Base-by-base conservation (phyloP, 1,140 invertebrate species). In the Drosophila subobscura region DNA sequence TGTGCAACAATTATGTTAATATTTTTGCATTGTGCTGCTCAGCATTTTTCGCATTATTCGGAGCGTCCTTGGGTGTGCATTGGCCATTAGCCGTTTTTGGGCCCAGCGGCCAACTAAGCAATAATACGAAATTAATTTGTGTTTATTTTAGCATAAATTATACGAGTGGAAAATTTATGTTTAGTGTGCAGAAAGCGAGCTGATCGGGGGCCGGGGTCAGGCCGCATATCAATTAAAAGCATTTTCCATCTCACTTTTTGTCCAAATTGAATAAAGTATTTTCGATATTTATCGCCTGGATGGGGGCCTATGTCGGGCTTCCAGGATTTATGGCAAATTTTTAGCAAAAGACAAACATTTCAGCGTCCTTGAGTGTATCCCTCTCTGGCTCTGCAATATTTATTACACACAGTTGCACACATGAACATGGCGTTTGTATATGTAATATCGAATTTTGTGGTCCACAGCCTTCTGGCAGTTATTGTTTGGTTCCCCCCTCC, bases 101-200 rank as follows among this genome's bases (percentile, higher is more conserved):
- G 29, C 16, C 44, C 54, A 33, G 23, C 22, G 42, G 46, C 50
- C 56, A 74, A 75, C 55, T 52, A 33, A 45, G 53, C 61, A 51
- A 70, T 58, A 66, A 75, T 83, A 63, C 57, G 72, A 66, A 88
- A 67, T 78, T 88, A 88, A 88, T 78, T 88, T 72, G 60, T 85
- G 81, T 85, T 85, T 77, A 88, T 85, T 81, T 77, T 53, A 33
- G 81, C 81, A 88, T 81, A 86, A 74, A 88, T 67, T 88, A 74
- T 77, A 25, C 16, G 42, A 41, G 44, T 23, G 37, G 33, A n/a
- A 55, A 71, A 75, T 79, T 75, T 71, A 75, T 79, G 57, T 72
- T 78, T 40, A 50, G 60, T 25, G 42, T 5, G 23, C 6, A 57
- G 42, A 64, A 60, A 67, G 42, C 51, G 41, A 50, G 29, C 70